Base-by-base conservation (phyloP, 92 coral and sea anemone species). In the Paragorgia papillata region DNA sequence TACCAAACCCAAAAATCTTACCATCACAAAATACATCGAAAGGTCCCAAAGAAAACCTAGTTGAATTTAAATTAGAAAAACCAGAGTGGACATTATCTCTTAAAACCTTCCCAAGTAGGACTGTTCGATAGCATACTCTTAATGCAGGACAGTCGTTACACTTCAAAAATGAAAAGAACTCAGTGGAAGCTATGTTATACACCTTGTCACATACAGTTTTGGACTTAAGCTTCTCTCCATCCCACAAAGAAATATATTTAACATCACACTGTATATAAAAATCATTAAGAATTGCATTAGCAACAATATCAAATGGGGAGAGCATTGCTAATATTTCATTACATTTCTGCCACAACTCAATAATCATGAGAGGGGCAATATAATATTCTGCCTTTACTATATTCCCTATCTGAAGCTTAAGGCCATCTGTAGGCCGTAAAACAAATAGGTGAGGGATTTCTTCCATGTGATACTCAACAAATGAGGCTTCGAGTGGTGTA, bases 211-310 rank as follows among this genome's bases (percentile, higher is more conserved):
- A 22, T 24, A 55, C 49, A 76, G 30, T 13, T 62, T 62, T 76
- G 48, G 74, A 48, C 79, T 73, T 73, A 53, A 76, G 58, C 82
- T 44, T 76, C 44, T 76, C 82, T 34, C 73, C 82, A 76, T 61
- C 73, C 82, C 74, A 76, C 8, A 34, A 17, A 21, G 82, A 76
- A 14, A 62, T 65, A 62, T 44, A 76, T 17, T 62, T 37, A 62
- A 63, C 59, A 27, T 76, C 82, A 63, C 82, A 76, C 18, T 76
- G 73, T 39, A 76, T 48, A 34, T 41, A 34, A 76, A 76, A 62
- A 40, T 62, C 50, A 10, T 22, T 37, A 40, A 44, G 14, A 18
- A 66, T 37, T 8, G 70, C 27, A 41, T 39, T 76, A 27, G 30
- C 26, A 7, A 9, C 2, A 39, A 44, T 60, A 41, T 60, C 26